These are phyloP conservation scores for Matsumurasca onukii DNA, from an alignment of 1,140 invertebrate species.

Conservation along the genomic window DNA sequence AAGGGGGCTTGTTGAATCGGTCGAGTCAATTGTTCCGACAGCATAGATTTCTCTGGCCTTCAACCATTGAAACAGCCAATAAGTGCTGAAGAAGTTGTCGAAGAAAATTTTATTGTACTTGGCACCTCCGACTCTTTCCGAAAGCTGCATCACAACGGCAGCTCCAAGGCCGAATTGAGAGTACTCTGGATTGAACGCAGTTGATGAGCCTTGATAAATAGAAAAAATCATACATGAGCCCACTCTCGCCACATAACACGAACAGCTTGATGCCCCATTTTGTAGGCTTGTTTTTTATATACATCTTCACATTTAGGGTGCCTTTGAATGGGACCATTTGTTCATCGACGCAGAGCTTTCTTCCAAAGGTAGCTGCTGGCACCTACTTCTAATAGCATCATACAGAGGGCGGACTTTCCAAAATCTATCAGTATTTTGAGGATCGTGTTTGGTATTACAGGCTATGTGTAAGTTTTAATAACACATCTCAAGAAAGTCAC, in stretches of 20 bases:
- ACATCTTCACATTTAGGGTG: slow-evolving; percentile 38
- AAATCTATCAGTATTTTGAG: slow-evolving; percentile 15
- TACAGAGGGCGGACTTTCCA: slow-evolving; percentile 28
- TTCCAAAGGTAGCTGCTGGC: slow-evolving; percentile 32
- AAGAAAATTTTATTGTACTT: slow-evolving; percentile 33
- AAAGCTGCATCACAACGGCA: slow-evolving; percentile 22
- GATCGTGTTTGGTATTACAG: not conserved
- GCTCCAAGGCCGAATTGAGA: slow-evolving; percentile 18
- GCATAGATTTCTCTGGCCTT: slow-evolving; percentile 30
- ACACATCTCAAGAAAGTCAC: too few relatives aligned
- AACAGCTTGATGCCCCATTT: slow-evolving; percentile 39
- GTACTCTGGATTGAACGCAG: slow-evolving; percentile 26
- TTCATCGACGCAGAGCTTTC: slow-evolving; percentile 40
- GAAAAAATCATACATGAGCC: slow-evolving; percentile 41
- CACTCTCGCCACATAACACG: slow-evolving; percentile 38
- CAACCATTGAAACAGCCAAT: slow-evolving; percentile 24
- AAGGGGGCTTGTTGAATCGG: slow-evolving; percentile 28
- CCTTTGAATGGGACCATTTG: slow-evolving; percentile 45
- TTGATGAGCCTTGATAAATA: slow-evolving; percentile 4
- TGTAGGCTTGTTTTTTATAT: slow-evolving; percentile 34
- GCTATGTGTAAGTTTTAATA: too few relatives aligned
- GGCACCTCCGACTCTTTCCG: slow-evolving; percentile 20
- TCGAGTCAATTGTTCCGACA: slow-evolving; percentile 30
- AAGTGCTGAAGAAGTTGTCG: slow-evolving; percentile 26
- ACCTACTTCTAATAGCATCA: slow-evolving; percentile 29